phyloP scores from a whole-genome alignment of 2,113 vertebrate species.

The Rhinoptilus africanus region DNA sequence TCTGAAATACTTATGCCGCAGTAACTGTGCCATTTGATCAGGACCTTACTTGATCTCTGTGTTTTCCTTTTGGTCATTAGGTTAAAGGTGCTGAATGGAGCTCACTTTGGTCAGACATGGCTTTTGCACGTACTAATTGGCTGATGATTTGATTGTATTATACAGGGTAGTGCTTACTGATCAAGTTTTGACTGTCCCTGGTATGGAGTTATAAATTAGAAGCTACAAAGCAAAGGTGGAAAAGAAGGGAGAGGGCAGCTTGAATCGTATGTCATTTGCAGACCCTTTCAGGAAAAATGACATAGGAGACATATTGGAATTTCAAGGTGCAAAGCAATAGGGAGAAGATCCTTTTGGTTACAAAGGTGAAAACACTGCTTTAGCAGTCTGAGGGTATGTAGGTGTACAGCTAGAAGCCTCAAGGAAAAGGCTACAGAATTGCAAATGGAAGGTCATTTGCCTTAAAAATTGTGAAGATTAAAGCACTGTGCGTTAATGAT shows the following conservation, averaged over 20 bases:
- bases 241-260: background rate
- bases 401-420: background rate
- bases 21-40: background rate
- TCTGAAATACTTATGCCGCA: background rate
- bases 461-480: background rate
- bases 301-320: background rate
- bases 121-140: background rate
- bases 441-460: background rate
- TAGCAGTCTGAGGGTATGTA: background rate
- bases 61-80: background rate
- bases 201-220: background rate
- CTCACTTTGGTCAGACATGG: background rate
- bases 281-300: background rate
- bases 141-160: background rate
- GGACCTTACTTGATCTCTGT: background rate
- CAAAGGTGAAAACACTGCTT: background rate
- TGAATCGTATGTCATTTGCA: background rate
- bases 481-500: background rate
- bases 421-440: background rate
- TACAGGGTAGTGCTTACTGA: background rate
- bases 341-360: background rate
- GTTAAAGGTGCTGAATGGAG: background rate
- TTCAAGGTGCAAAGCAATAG: background rate
- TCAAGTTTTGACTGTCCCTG: background rate
- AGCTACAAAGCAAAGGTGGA: background rate